Evolutionary conservation across 2,888 invertebrate species (phyloP).

Genomic region (Malachius bipustulatus): DNA sequence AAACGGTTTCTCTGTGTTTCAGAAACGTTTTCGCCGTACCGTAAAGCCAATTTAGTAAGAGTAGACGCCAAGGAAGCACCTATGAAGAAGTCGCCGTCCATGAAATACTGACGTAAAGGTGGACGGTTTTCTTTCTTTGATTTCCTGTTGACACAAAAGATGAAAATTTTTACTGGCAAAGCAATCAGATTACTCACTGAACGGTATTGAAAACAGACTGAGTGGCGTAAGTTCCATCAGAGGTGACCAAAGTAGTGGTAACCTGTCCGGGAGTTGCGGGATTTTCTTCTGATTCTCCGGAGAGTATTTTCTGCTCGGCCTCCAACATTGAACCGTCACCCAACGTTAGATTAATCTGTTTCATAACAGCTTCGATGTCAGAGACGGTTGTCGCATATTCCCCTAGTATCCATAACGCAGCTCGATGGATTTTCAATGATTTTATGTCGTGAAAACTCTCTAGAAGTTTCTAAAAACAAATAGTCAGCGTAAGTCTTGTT

Average conservation of each 20-base stretch:
- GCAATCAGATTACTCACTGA: conserved; percentile 49
- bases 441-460: conserved; percentile 80
- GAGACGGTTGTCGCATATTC: conserved; percentile 77
- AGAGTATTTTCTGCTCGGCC: conserved; percentile 55
- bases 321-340: conserved; percentile 59
- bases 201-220: conserved; percentile 91
- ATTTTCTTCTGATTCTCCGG: conserved; percentile 55
- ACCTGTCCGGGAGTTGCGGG: conserved; percentile 25
- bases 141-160: conserved; percentile 34
- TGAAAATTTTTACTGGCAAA: no score
- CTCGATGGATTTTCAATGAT: conserved; percentile 83
- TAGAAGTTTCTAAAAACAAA: conserved; percentile 48
- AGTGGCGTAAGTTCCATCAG: conserved; percentile 97
- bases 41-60: conserved; percentile 78
- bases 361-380: conserved; percentile 71
- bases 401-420: conserved; percentile 94
- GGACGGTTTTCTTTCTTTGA: conserved; percentile 61
- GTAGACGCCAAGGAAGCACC: conserved; percentile 87
- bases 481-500: no score
- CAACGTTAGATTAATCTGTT: conserved; percentile 58
- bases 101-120: conserved; percentile 73
- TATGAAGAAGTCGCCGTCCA: conserved; percentile 93
- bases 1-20: conserved; percentile 43
- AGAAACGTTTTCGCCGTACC: conserved; percentile 43
- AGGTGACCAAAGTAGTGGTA: conserved; percentile 71